Base-by-base conservation (phyloP, 2,888 invertebrate genomes). In the Deilephila porcellus region DNA sequence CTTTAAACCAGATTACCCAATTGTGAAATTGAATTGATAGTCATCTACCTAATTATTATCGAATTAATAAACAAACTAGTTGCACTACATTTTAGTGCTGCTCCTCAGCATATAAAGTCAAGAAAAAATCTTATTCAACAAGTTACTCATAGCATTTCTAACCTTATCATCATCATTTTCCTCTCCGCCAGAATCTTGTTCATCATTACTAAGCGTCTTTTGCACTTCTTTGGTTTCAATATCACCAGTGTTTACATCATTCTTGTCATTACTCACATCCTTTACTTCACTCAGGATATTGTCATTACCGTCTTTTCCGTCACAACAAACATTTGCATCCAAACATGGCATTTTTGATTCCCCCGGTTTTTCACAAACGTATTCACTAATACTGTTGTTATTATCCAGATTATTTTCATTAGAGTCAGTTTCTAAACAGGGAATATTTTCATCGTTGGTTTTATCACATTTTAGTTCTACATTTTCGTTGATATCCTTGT, bases 161-260 rank as follows among this genome's bases (percentile, higher is more conserved):
- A 74, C 74, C 63, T 75, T 73, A 70, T 71, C 67, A 59, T 74
- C 76, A 64, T 76, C 77, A 74, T 80, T 72, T 73, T 77, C 79
- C 74, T 74, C 76, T 45, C 77, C 73, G 76, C 70, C 75, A 71
- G 71, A 72, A 52, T 74, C 74, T 64, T 56, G 59, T 14, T 59
- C 25, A 7, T 59, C 56, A 3, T 59, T 37, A 63, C 29, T 71
- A 67, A 71, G 74, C 52, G 63, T 37, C 45, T 62, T 60, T 11
- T 60, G 19, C 17, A 73, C 62, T 20, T 62, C 60, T 64, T 53
- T 45, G 7, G 25, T 34, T 34, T 29, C 59, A 32, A 72, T 32
- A 64, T 64, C 73, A 71, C 20, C 45, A 56, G 67, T 59, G 34
- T 59, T 72, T 64, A 25, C 56, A 37, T 72, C 63, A 56, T 45